A percentile compares a stretch with the other conserved stretches of the same genome.
phyloP scores from a whole-genome alignment of 2,113 vertebrate genomes.

The Peucedramus taeniatus region DNA sequence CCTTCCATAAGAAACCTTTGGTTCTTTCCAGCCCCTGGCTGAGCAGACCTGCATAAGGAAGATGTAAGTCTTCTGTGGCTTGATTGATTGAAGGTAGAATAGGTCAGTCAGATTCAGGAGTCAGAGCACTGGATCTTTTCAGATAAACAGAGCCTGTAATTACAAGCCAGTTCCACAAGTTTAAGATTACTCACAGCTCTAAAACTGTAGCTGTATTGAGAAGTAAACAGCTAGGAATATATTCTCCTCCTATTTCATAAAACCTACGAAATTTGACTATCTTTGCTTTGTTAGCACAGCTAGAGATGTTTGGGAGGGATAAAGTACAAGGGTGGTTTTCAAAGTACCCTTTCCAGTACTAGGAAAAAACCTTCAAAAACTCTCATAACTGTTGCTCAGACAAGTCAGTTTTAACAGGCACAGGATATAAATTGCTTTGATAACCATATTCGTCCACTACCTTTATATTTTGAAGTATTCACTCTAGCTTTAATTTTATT shows the following conservation, averaged over 20 bases:
- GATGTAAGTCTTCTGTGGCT: background rate
- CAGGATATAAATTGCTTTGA: constrained; percentile 56
- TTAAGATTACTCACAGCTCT: background rate
- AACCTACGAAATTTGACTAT: background rate
- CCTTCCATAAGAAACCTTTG: background rate
- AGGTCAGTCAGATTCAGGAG: background rate
- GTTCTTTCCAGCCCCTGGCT: background rate
- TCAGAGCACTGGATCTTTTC: background rate
- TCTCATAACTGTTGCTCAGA: background rate
- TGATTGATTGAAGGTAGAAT: constrained; percentile 25
- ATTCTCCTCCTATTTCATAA: background rate
- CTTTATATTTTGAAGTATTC: constrained; percentile 74
- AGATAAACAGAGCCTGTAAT: background rate
- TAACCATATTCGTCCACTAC: constrained; percentile 48
- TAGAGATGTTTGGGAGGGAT: background rate
- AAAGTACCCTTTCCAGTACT: background rate
- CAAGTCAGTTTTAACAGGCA: constrained; percentile 27
- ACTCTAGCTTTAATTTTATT: constrained; percentile 73
- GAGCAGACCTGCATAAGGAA: background rate
- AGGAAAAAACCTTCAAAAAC: background rate
- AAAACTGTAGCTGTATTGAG: background rate
- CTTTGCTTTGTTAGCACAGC: background rate
- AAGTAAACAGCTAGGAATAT: background rate
- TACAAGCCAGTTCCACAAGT: background rate
- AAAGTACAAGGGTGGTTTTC: background rate